These are phyloP conservation scores for Hyperoodon ampullatus DNA, from an alignment of 2,113 vertebrate species.

Conservation along the genomic window DNA sequence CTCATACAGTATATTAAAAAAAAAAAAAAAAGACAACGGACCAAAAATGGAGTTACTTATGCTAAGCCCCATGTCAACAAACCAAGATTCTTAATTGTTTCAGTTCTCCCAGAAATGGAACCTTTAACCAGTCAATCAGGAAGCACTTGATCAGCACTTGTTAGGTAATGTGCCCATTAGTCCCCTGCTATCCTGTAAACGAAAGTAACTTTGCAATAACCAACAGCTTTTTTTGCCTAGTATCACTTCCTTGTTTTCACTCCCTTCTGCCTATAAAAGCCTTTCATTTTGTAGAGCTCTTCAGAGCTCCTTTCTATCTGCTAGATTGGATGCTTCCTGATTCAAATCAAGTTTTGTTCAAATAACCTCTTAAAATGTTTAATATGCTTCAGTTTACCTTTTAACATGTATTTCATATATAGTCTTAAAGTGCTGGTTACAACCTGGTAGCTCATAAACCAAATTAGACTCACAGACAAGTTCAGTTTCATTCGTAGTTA, in stretches of 20 bases:
- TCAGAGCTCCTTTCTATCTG: not conserved
- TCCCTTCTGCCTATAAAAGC: not conserved
- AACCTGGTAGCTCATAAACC: not conserved
- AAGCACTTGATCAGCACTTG: not conserved
- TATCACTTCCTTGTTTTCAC: not conserved
- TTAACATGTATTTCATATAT: not conserved
- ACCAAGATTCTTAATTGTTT: not conserved
- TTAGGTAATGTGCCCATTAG: not conserved
- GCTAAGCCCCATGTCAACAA: not conserved
- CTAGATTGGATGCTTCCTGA: not conserved
- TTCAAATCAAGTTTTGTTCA: not conserved
- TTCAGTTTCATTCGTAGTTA: conserved; percentile 20
- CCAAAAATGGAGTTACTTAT: not conserved
- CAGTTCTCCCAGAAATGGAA: not conserved
- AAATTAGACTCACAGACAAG: not conserved
- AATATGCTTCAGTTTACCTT: not conserved
- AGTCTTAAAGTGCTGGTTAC: not conserved
- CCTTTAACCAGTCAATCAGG: not conserved
- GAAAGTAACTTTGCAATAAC: not conserved
- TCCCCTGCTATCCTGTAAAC: not conserved
- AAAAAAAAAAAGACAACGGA: not conserved
- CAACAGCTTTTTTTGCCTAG: not conserved
- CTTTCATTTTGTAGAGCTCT: not conserved
- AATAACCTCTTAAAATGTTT: not conserved
- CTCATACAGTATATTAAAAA: not conserved